Evolutionary conservation across 1,140 invertebrate species (phyloP).

Genomic region (Alviniconcha marisindica): DNA sequence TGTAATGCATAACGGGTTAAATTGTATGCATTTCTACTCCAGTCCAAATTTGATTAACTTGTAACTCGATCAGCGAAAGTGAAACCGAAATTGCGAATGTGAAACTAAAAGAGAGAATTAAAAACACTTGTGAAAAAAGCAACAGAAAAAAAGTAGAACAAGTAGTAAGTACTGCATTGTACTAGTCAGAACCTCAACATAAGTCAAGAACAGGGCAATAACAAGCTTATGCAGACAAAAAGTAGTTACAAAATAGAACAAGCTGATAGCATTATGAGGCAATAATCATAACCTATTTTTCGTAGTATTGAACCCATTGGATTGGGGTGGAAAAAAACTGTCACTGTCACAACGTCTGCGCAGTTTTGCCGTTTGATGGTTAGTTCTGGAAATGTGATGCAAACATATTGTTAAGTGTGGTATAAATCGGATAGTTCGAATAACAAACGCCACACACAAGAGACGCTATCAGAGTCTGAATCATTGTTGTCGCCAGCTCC

Average conservation of each 20-base stretch:
- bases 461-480: background rate
- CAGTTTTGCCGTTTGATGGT: background rate
- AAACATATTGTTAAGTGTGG: background rate
- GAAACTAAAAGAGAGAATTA: no score
- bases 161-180: no score
- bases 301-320: background rate
- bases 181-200: no score
- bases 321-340: background rate
- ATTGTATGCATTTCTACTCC: no score
- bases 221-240: background rate
- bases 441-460: slow-evolving; percentile 15
- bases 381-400: background rate
- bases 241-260: background rate
- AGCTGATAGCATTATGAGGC: background rate
- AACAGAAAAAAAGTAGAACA: no score
- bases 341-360: background rate
- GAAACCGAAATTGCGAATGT: no score
- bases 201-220: no score
- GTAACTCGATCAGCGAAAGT: no score
- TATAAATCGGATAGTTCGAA: background rate
- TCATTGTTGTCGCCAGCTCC: slow-evolving; percentile 17
- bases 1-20: no score
- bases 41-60: no score
- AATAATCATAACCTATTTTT: background rate
- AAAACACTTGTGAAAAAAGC: no score